Base-by-base conservation (phyloP, 2,113 vertebrate genomes). In the Zapornia atra region DNA sequence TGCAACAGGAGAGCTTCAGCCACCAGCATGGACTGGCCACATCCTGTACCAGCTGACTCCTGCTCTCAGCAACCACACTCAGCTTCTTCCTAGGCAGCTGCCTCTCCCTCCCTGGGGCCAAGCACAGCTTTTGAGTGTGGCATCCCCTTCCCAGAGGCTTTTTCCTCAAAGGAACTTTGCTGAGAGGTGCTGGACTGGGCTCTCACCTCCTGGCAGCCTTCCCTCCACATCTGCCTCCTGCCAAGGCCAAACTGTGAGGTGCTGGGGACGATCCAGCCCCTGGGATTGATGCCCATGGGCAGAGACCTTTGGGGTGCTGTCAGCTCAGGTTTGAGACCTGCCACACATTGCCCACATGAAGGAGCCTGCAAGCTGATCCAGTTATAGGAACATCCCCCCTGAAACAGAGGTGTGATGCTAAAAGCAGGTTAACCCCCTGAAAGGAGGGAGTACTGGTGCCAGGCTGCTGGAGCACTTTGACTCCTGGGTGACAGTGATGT, bases 161-260 rank as follows among this genome's bases (percentile, higher is more conserved):
- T 81, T 71, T 17, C 10, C 9, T 16, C 8, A 54, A 18, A 5
- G 44, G 34, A 24, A 4, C 6, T 66, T 59, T 68, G 8, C 10
- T 70, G 40, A 38, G 34, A 0, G 0, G 10, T 44, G 36, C 36
- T 0, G 0, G 48, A 34, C 26, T 2, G 0, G 18, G 20, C 8
- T 90, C 5, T 56, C 7, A 1, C 63, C 36, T 51, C 40, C 80
- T 72, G 69, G 20, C 59, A 94, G 26, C n/a, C 24, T 81, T 50
- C 44, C 19, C 2, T 38, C 38, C 4, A 1, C 60, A 38, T 48
- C 89, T 1, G 0, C 29, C 69, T 82, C 25, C 33, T 2, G 8
- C 29, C 0, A 0, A 64, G 40, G 36, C 60, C 33, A 54, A 68
- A 9, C n/a, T 31, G 11, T 33, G 25, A 0, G 0, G 54, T 0